These are phyloP conservation scores for Drosophila cardini DNA, from an alignment of 1,140 invertebrate genomes.

Conservation along the genomic window DNA sequence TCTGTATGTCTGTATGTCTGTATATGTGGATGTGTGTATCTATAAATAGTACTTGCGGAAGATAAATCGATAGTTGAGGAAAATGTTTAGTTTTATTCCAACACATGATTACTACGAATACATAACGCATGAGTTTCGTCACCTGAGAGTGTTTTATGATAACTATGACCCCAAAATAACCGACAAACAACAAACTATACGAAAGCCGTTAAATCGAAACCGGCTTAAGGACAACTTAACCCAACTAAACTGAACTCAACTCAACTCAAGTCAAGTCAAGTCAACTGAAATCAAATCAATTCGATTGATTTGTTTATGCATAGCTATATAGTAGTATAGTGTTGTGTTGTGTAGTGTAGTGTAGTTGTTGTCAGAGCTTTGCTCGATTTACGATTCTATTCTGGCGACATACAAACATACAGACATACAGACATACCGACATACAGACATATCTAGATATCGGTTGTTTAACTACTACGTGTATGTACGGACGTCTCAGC, in stretches of 20 bases:
- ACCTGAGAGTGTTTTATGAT: constrained; percentile 63
- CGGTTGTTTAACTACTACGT: neutral
- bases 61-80: constrained; percentile 52
- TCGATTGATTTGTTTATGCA: constrained; percentile 57
- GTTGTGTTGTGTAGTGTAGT: neutral
- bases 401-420: neutral
- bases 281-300: constrained; percentile 8
- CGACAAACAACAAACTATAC: constrained; percentile 4
- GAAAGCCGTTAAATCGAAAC: constrained; percentile 45
- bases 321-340: neutral
- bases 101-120: constrained; percentile 34
- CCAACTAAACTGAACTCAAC: neutral
- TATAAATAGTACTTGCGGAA: constrained; percentile 41
- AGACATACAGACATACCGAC: constrained; percentile 8
- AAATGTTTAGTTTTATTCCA: neutral
- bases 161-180: constrained; percentile 66
- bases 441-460: neutral
- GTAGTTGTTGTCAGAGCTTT: neutral
- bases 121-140: constrained; percentile 37
- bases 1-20: too few species aligned
- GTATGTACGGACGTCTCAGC: neutral
- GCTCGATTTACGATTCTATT: constrained; percentile 51
- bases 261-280: neutral
- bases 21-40: too few species aligned
- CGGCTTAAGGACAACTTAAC: constrained; percentile 69